phyloP scores from a whole-genome alignment of 2,113 vertebrate genomes.

The Lasiurus cinereus region DNA sequence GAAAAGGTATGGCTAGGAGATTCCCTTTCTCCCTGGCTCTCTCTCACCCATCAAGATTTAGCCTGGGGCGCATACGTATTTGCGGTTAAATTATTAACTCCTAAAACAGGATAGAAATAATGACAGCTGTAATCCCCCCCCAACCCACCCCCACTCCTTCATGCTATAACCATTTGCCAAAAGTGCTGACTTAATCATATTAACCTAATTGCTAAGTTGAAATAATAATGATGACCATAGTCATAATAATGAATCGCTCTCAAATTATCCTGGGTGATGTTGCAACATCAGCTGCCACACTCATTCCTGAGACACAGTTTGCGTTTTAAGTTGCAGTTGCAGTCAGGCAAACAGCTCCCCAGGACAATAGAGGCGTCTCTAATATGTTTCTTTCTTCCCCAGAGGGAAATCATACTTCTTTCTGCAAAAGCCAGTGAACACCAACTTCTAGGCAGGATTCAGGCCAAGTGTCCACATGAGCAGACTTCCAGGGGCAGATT shows the following conservation, averaged over 20 bases:
- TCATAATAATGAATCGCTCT: conserved; percentile 40
- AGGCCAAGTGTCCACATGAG: neutral
- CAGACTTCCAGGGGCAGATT: neutral
- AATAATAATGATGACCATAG: conserved; percentile 34
- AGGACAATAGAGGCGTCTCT: conserved; percentile 29
- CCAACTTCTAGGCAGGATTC: conserved; percentile 54
- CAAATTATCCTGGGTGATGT: conserved; percentile 46
- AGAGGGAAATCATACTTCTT: conserved; percentile 45
- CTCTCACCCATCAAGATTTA: conserved; percentile 77
- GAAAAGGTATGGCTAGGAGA: conserved; percentile 1
- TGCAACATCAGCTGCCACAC: neutral
- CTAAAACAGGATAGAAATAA: conserved; percentile 75
- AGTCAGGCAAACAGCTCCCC: neutral
- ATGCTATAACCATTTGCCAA: conserved; percentile 42
- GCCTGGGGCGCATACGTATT: conserved; percentile 77
- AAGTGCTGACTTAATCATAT: conserved; percentile 69
- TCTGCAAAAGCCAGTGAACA: conserved; percentile 29
- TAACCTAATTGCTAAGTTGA: conserved; percentile 70
- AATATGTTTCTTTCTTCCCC: conserved; percentile 30
- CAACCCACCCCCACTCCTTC: neutral
- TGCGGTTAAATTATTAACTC: conserved; percentile 77
- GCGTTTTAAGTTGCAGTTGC: conserved; percentile 61
- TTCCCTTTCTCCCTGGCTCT: conserved; percentile 61
- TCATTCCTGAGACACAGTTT: neutral
- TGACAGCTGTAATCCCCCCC: conserved; percentile 65